Conservation (phyloP, 1,140 invertebrate genomes). For the Orchestia grillus region DNA sequence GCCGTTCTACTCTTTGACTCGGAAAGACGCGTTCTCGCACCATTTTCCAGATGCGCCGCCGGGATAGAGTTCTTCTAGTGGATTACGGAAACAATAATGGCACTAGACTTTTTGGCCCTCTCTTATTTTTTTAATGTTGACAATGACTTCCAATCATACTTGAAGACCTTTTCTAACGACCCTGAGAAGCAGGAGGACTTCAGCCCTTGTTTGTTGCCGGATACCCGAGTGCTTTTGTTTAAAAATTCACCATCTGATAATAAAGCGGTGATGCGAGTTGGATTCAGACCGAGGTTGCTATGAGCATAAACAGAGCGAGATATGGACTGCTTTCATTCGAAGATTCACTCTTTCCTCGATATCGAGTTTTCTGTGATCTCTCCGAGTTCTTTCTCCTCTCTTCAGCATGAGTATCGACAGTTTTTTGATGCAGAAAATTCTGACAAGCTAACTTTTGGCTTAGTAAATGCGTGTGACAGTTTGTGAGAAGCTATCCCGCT, state of each 20-base stretch:
- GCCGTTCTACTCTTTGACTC: conserved; percentile 35
- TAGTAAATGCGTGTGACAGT: not conserved
- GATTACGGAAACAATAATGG: conserved; percentile 45
- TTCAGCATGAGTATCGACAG: not conserved
- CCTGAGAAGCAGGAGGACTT: conserved; percentile 16
- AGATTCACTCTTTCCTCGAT: conserved; percentile 42
- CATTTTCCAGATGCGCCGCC: conserved; percentile 49
- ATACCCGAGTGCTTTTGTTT: conserved; percentile 15
- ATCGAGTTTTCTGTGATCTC: conserved; percentile 13
- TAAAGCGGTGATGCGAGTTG: not conserved
- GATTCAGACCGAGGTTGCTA: not conserved
- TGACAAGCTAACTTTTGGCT: not conserved
- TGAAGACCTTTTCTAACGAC: conserved; percentile 55
- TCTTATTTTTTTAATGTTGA: conserved; percentile 39
- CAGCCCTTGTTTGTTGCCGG: conserved; percentile 28
- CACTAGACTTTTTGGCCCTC: conserved; percentile 2
- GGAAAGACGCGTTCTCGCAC: conserved; percentile 1
- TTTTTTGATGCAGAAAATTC: not conserved
- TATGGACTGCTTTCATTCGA: conserved; percentile 3
- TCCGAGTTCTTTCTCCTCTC: not conserved
- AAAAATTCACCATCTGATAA: conserved; percentile 35
- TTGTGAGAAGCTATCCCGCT: not conserved
- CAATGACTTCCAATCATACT: conserved; percentile 56
- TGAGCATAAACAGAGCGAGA: not conserved
- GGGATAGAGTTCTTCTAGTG: conserved; percentile 41